Evolutionary conservation across 2,797 vertebrate species (phyloP), one percentile per base, ranked within the genome.

Genomic region (Enteromius thamalakanensis): DNA sequence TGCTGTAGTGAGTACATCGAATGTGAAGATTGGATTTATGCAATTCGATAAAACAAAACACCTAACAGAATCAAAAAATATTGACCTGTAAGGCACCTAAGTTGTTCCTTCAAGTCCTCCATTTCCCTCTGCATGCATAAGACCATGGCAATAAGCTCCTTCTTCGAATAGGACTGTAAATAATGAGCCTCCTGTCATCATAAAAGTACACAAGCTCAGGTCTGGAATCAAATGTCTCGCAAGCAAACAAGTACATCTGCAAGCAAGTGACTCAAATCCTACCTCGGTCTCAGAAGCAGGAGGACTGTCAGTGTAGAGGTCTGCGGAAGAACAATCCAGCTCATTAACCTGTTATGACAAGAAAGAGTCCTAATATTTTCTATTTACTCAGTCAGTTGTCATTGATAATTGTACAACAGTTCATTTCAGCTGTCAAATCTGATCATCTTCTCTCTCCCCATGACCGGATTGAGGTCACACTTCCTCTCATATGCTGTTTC

Each of bases 51-150:
- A 6, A 47, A 68, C 21, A 37, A 79, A 72, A 47, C 40, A 40
- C 26, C 45, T 14, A 37, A 23, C 6, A 7, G 10, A 76, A 62
- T 8, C 3, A 23, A 40, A 81, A 4, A 10, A 6, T 26, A 86
- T 80, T 85, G 75, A 90, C 90, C 91, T 89, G 91, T 91, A 87
- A 92, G 90, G 86, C 91, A 92, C 85, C 90, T 81, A 82, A 92
- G 87, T 91, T 91, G 91, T 84, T 92, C 90, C 80, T 89, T 91
- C 71, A 92, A 84, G 74, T 81, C 87, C 64, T 92, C 91, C 90
- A 92, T 92, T 85, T 91, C 90, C 55, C 83, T 88, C 80, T 91
- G 91, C 91, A 91, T 92, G 85, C 90, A 88, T 72, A 91, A 84
- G 71, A 91, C 90, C 90, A 92, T 92, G 29, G 91, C 81, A 65